phyloP scores from a whole-genome alignment of 2,888 invertebrate genomes.

The Petrophora chlorosata region DNA sequence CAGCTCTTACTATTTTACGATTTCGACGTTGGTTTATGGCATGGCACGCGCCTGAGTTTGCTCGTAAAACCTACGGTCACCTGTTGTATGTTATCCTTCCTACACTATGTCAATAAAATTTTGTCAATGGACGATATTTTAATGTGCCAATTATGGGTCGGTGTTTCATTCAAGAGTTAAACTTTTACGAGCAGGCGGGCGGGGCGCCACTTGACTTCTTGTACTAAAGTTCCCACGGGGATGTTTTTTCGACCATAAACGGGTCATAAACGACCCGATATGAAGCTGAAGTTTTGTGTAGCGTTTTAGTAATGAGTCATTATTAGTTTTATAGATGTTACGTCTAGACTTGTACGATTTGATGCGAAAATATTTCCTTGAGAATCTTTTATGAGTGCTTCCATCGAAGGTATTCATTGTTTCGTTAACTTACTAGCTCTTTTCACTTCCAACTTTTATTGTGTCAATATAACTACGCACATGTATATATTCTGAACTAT shows the following conservation, averaged over 20 bases:
- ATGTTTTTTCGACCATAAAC: conserved; percentile 36
- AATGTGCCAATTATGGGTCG: conserved; percentile 70
- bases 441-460: no score
- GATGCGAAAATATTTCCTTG: not conserved
- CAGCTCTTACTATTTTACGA: conserved; percentile 71
- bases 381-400: no score
- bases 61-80: conserved; percentile 79
- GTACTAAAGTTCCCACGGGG: conserved; percentile 38
- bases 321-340: conserved; percentile 15
- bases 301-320: conserved; percentile 18
- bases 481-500: no score
- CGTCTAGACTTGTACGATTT: conserved; percentile 2
- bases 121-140: conserved; percentile 72
- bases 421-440: no score
- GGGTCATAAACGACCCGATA: conserved; percentile 27
- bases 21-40: conserved; percentile 67
- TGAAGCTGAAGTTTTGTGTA: conserved; percentile 20
- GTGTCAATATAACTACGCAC: no score
- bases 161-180: conserved; percentile 65
- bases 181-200: conserved; percentile 54
- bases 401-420: no score
- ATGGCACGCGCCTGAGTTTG: conserved; percentile 64
- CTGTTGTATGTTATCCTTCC: conserved; percentile 70
- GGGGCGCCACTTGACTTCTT: conserved; percentile 43
- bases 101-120: conserved; percentile 71